Base-by-base conservation (phyloP, 2,113 vertebrate genomes). In the Sorex fumeus region DNA sequence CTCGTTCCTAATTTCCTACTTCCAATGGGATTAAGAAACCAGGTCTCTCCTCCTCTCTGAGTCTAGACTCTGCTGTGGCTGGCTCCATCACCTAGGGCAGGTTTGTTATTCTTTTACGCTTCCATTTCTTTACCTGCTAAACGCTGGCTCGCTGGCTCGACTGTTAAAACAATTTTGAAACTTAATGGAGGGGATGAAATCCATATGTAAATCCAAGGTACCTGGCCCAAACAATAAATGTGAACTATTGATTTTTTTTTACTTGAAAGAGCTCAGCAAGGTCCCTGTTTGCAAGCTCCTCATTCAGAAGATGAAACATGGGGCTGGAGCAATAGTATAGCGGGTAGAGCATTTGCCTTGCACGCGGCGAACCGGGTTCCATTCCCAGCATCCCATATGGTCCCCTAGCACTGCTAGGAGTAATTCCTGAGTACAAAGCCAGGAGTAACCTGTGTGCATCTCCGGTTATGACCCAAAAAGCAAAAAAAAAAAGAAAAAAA, bases 71-170 rank as follows among this genome's bases (percentile, higher is more conserved):
- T 86, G 47, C 74, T 34, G 69, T 88, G 72, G 28, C 43, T 91
- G 1, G 0, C 57, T 75, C 25, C 3, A 0, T 70, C 64, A 82
- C 70, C 70, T 71, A 50, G 70, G 25, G 60, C n/a, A 90, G 34
- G 13, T 83, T 32, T 85, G 47, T 91, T 74, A 28, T 12, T 7
- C 18, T 83, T 87, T 34, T 57, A 70, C 47, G 32, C n/a, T 66
- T 94, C 81, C 9, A 69, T 93, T 23, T 60, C 53, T 86, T 87
- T 74, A 75, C 69, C 86, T 92, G 45, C 62, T 88, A 87, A 87
- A 94, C 76, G 69, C 21, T 9, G 62, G n/a, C n/a, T n/a, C n/a
- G n/a, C n/a, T n/a, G n/a, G n/a, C n/a, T 40, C 27, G 60, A 77
- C 34, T 50, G 8, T 45, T 72, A 25, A 81, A 77, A 45, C 27